Conservation (phyloP, 2,888 invertebrate species). For the Lasioglossum figueresi region DNA sequence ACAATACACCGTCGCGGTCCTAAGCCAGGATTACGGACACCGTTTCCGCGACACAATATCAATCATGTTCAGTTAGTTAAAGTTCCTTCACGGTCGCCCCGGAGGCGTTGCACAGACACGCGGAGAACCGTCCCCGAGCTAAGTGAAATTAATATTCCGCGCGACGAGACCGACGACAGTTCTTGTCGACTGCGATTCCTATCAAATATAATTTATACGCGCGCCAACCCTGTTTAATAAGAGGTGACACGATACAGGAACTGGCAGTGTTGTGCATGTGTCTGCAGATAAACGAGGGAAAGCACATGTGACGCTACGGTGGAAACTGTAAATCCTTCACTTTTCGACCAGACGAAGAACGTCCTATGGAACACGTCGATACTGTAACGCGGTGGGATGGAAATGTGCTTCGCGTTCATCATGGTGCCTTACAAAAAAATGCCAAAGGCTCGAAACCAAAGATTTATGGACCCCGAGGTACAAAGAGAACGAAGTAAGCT, state of each 20-base stretch:
- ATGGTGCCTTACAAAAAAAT: background rate
- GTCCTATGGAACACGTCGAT: background rate
- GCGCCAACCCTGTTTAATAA: slow-evolving; percentile 14
- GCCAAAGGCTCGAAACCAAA: background rate
- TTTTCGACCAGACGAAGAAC: background rate
- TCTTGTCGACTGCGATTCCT: slow-evolving; percentile 24
- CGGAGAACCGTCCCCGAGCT: background rate
- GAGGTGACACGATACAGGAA: background rate
- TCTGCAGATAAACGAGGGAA: background rate
- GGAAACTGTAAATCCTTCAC: background rate
- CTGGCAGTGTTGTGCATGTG: background rate
- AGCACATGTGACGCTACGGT: background rate
- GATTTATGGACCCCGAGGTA: background rate
- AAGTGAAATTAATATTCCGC: slow-evolving; percentile 49
- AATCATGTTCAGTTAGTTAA: slow-evolving; percentile 49
- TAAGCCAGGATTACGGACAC: slow-evolving; percentile 38
- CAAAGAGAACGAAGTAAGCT: background rate
- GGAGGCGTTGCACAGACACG: background rate
- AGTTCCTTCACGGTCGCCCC: slow-evolving; percentile 28
- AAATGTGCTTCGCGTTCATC: background rate
- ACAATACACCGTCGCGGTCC: slow-evolving; percentile 29
- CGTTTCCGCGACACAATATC: slow-evolving; percentile 35
- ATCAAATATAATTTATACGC: slow-evolving; percentile 26
- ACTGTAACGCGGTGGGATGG: background rate
- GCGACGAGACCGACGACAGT: slow-evolving; percentile 6